Conservation (phyloP, 2,797 vertebrate species). For the Champsocephalus esox region DNA sequence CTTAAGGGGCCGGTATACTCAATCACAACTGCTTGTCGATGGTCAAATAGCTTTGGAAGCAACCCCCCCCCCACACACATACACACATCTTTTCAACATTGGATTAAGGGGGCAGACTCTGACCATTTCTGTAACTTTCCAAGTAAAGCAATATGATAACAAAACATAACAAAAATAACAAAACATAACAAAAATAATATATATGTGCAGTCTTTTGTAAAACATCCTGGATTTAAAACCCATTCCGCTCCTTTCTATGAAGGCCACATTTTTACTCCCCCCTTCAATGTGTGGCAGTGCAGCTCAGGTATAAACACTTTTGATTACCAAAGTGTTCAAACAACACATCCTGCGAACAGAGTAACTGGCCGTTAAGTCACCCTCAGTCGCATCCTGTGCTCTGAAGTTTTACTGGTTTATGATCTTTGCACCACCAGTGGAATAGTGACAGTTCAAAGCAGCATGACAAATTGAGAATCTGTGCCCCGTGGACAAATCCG, state of each 20-base stretch:
- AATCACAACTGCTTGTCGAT: constrained; percentile 4
- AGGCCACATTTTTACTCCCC: neutral
- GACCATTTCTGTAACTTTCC: neutral
- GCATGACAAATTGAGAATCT: constrained; percentile 80
- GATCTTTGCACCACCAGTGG: constrained; percentile 79
- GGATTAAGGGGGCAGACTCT: neutral
- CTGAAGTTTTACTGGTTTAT: constrained; percentile 86
- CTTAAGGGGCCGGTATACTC: constrained; percentile 48
- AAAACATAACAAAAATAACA: no score
- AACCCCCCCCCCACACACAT: neutral
- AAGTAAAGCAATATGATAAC: neutral
- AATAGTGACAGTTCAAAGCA: constrained; percentile 84
- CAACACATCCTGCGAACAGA: neutral
- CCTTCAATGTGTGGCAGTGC: neutral
- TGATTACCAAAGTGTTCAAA: neutral
- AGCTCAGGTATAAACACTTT: neutral
- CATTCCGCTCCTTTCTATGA: no score
- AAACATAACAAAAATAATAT: no score
- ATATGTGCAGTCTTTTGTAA: no score
- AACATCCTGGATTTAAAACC: no score
- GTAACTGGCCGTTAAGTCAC: constrained; percentile 61
- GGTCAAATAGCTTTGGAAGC: neutral
- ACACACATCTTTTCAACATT: neutral
- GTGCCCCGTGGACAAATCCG: constrained; percentile 71
- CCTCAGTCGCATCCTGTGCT: constrained; percentile 80